phyloP scores from a whole-genome alignment of 1,140 invertebrate species.

The Drosophila burlai region DNA sequence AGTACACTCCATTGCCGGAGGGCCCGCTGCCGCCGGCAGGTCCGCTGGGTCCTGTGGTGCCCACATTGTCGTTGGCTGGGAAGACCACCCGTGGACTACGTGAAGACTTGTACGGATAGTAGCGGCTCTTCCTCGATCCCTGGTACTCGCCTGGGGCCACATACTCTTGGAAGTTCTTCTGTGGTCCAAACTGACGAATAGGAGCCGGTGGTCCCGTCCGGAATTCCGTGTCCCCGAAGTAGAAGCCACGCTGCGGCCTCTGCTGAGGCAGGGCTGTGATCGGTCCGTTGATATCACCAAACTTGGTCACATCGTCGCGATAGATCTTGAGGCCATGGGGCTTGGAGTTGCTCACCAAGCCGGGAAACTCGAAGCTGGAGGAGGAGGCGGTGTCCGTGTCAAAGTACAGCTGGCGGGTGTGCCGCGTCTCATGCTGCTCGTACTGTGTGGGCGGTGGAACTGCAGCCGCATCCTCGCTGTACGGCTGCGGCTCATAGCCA shows the following conservation, averaged over 20 bases:
- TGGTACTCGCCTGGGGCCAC: slow-evolving; percentile 67
- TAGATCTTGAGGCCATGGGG: slow-evolving; percentile 76
- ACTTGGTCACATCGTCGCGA: slow-evolving; percentile 84
- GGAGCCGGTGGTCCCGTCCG: slow-evolving; percentile 65
- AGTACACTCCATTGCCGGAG: slow-evolving; percentile 82
- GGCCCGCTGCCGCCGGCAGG: slow-evolving; percentile 63
- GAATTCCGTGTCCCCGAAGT: slow-evolving; percentile 77
- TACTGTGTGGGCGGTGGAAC: slow-evolving; percentile 53
- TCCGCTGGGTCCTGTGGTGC: slow-evolving; percentile 79
- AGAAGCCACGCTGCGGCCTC: slow-evolving; percentile 68
- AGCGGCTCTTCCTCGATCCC: slow-evolving; percentile 77
- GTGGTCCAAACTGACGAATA: slow-evolving; percentile 71
- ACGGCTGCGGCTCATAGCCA: slow-evolving; percentile 57
- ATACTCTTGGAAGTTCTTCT: slow-evolving; percentile 80
- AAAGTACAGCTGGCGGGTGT: slow-evolving; percentile 76
- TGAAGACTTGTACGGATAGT: slow-evolving; percentile 84
- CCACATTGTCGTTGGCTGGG: slow-evolving; percentile 86
- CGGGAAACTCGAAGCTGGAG: slow-evolving; percentile 77
- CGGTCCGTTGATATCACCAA: slow-evolving; percentile 83
- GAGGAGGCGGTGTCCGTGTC: slow-evolving; percentile 63
- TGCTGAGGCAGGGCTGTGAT: slow-evolving; percentile 80
- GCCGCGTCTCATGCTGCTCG: slow-evolving; percentile 64
- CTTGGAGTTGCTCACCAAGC: slow-evolving; percentile 72
- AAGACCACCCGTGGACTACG: slow-evolving; percentile 87
- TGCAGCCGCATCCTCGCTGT: slow-evolving; percentile 58